Conservation (phyloP, 2,888 invertebrate genomes). For the Noctua pronuba region DNA sequence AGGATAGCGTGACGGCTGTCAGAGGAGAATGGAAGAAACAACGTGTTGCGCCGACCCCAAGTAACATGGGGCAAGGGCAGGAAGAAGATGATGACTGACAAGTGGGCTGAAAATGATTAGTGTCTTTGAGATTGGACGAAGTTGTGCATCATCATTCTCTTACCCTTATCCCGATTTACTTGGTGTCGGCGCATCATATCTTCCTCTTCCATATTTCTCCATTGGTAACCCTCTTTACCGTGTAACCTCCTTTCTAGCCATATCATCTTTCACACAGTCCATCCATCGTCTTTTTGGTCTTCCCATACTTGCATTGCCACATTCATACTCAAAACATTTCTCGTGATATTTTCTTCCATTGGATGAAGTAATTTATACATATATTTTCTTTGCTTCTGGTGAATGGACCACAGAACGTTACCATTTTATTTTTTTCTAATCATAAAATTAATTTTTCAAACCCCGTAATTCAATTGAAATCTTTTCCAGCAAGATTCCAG, state of each 20-base stretch:
- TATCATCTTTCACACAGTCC: not conserved
- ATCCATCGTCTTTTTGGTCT: not conserved
- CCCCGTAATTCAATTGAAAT: conserved; percentile 9
- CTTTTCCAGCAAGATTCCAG: not conserved
- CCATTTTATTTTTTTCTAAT: not conserved
- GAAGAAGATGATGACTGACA: too few relatives aligned
- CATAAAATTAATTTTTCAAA: conserved; percentile 4
- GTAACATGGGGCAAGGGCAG: too few relatives aligned
- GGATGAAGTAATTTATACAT: not conserved
- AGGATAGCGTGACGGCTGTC: too few relatives aligned
- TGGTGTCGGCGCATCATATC: not conserved
- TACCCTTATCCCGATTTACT: not conserved
- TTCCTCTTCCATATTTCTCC: not conserved
- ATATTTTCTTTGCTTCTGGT: not conserved
- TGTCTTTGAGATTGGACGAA: not conserved
- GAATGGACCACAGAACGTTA: not conserved
- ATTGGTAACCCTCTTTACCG: not conserved
- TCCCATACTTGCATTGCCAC: not conserved
- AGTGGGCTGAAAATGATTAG: not conserved
- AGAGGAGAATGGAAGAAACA: too few relatives aligned
- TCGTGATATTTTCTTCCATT: not conserved
- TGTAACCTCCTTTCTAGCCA: not conserved
- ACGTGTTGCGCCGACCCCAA: too few relatives aligned
- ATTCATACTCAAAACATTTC: not conserved
- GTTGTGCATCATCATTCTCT: not conserved